These are phyloP conservation scores for Apoda limacodes DNA, from an alignment of 2,888 invertebrate species.

Conservation along the genomic window DNA sequence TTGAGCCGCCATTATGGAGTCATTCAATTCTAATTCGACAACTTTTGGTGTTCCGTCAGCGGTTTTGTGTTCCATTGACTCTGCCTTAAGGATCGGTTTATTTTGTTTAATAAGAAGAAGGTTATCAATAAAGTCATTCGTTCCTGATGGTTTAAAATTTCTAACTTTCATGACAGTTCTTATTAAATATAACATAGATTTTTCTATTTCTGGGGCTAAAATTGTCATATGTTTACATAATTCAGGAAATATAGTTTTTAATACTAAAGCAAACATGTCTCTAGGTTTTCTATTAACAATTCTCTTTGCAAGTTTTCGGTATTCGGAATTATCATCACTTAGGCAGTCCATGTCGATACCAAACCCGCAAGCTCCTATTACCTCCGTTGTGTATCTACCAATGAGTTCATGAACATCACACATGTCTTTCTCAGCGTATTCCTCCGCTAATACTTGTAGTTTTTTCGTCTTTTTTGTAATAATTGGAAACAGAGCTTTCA, in stretches of 20 bases:
- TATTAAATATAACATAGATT: conserved; percentile 35
- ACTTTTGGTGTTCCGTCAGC: conserved; percentile 39
- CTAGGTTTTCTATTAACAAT: conserved; percentile 41
- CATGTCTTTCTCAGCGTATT: conserved; percentile 31
- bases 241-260: conserved; percentile 46
- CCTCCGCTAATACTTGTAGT: conserved; percentile 38
- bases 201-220: conserved; percentile 39
- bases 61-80: conserved; percentile 43
- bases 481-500: conserved; percentile 55
- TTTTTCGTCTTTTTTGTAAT: conserved; percentile 49
- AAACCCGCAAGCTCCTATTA: conserved; percentile 55
- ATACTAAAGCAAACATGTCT: conserved; percentile 32
- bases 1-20: conserved; percentile 46
- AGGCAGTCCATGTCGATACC: conserved; percentile 50
- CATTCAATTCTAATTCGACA: conserved; percentile 40
- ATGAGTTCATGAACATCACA: conserved; percentile 51
- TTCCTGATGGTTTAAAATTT: conserved; percentile 40
- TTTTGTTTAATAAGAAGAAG: conserved; percentile 41
- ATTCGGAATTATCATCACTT: conserved; percentile 44
- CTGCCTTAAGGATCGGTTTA: conserved; percentile 43
- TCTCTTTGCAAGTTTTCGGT: conserved; percentile 44
- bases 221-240: conserved; percentile 38
- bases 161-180: conserved; percentile 37
- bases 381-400: conserved; percentile 56
- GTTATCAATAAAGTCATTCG: conserved; percentile 55